Percentiles rank a stretch among this genome's conserved stretches.
phyloP scores from a whole-genome alignment of 2,797 vertebrate genomes.

The Halcyon smyrnensis region DNA sequence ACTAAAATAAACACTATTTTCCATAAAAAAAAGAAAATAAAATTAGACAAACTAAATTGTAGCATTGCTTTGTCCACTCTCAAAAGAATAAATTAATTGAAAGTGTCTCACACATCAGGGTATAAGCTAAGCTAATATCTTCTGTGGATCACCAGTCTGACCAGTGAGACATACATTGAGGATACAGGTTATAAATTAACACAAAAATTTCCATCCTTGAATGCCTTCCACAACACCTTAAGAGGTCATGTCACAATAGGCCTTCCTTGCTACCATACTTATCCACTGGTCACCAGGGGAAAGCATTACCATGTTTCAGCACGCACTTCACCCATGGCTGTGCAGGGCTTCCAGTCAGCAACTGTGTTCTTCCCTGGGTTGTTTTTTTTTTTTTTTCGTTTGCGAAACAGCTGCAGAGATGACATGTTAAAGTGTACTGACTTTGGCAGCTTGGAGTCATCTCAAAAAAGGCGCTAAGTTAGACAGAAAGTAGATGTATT shows the following conservation, averaged over 20 bases:
- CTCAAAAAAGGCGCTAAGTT: background rate
- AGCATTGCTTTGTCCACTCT: background rate
- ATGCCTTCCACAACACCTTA: background rate
- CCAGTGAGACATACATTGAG: background rate
- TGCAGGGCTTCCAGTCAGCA: background rate
- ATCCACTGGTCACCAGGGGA: no score
- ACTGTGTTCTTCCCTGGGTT: accelerated
- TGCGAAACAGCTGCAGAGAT: accelerated
- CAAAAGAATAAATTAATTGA: background rate
- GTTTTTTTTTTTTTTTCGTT: background rate
- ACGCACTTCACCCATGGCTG: accelerated
- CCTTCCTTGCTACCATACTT: background rate
- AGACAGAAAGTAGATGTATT: background rate
- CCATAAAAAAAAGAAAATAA: background rate
- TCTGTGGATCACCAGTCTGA: background rate
- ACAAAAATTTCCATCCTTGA: background rate
- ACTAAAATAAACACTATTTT: background rate
- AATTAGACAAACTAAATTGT: background rate
- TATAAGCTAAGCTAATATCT: background rate
- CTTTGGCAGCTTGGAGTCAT: background rate
- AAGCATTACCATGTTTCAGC: background rate
- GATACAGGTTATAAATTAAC: background rate
- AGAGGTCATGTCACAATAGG: background rate
- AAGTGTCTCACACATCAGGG: background rate
- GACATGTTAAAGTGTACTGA: background rate